Percentiles rank a stretch among this genome's conserved stretches.
Conservation (phyloP, 2,113 vertebrate species). For the Chauna torquata region DNA sequence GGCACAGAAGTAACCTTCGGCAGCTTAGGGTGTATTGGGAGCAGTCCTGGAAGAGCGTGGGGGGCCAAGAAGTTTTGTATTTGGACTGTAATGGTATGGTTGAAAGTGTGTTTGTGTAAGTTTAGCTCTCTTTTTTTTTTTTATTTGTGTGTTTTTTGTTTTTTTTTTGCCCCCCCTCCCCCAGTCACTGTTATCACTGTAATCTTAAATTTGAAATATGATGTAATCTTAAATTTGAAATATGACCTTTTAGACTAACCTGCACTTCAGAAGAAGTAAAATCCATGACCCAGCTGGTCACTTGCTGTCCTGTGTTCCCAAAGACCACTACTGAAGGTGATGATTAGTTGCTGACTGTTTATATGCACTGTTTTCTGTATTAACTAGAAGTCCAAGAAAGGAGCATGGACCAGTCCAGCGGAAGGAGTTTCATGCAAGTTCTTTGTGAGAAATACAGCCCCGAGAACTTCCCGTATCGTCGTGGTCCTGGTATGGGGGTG, state of each 20-base stretch:
- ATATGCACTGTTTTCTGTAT: not conserved
- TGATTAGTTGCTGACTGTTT: not conserved
- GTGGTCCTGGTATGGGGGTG: conserved; percentile 91
- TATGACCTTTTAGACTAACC: not conserved
- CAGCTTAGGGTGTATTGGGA: not conserved
- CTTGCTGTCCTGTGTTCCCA: not conserved
- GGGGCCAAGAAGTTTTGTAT: not conserved
- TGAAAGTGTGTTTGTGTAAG: not conserved
- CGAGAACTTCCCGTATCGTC: conserved; percentile 94
- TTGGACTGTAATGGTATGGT: not conserved
- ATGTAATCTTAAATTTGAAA: not conserved
- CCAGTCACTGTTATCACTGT: not conserved
- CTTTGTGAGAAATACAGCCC: conserved; percentile 97
- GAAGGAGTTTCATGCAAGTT: conserved; percentile 93
- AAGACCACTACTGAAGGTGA: not conserved
- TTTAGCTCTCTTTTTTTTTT: not conserved
- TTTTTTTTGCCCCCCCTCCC: not conserved
- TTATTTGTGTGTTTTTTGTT: not conserved
- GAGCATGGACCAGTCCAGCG: conserved; percentile 88
- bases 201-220: not conserved
- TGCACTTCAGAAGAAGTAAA: not conserved
- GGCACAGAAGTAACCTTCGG: not conserved
- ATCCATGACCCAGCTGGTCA: fast-evolving
- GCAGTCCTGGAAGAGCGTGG: not conserved
- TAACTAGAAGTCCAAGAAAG: conserved; percentile 72